Conservation (phyloP, 2,888 invertebrate species). For the Anodontia alba region DNA sequence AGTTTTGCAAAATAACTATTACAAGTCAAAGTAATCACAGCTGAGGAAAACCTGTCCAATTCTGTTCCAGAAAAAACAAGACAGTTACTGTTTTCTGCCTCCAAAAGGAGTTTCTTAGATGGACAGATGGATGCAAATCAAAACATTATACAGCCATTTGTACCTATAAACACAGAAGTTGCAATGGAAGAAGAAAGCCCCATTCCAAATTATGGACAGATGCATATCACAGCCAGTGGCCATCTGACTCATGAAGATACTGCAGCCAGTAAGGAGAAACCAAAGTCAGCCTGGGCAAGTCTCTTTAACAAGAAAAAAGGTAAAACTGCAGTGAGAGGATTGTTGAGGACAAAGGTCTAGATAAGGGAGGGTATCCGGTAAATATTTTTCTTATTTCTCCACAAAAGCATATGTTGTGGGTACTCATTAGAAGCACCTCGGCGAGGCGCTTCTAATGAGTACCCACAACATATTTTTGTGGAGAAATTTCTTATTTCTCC, state of each 20-base stretch:
- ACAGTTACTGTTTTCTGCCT: conserved; percentile 68
- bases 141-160: conserved; percentile 44
- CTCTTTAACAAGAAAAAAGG: conserved; percentile 16
- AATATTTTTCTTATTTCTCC: no score
- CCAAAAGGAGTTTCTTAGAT: conserved; percentile 54
- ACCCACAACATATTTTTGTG: no score
- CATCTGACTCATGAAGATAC: conserved; percentile 28
- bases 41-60: no score
- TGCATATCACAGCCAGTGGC: conserved; percentile 41
- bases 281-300: conserved; percentile 23
- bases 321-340: no score
- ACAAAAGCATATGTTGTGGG: no score
- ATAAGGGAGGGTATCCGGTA: no score
- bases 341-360: no score
- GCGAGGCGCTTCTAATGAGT: no score
- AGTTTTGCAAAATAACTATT: no score
- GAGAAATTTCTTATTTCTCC: no score
- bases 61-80: conserved; percentile 64
- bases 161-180: conserved; percentile 16
- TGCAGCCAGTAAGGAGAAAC: conserved; percentile 20
- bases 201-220: conserved; percentile 27
- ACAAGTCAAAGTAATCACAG: no score
- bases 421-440: no score
- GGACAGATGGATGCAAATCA: conserved; percentile 63
- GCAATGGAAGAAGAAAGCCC: conserved; percentile 37